Conservation (phyloP, 2,113 vertebrate species). For the Phrynocephalus versicolor region DNA sequence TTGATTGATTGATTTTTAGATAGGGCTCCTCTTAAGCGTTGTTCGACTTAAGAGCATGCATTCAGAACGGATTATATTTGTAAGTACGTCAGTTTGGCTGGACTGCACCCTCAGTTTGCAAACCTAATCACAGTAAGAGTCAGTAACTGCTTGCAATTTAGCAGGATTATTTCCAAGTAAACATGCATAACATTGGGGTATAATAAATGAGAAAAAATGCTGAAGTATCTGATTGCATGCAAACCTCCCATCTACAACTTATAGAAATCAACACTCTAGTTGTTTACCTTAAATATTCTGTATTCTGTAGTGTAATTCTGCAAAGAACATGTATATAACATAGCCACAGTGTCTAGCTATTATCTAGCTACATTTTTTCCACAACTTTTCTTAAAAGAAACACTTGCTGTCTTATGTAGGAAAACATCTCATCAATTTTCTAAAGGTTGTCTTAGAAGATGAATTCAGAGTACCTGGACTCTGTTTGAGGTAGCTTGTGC, state of each 20-base stretch:
- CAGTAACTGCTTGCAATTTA: not conserved
- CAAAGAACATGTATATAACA: slow-evolving; percentile 40
- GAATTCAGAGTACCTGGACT: slow-evolving; percentile 85
- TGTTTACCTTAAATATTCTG: not conserved
- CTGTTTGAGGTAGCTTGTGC: slow-evolving; percentile 81
- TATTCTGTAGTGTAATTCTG: slow-evolving; percentile 9
- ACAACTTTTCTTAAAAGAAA: slow-evolving; percentile 36
- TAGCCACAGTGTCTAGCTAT: slow-evolving; percentile 51
- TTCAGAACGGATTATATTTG: too few relatives aligned
- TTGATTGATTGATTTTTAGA: too few relatives aligned
- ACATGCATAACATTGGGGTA: not conserved
- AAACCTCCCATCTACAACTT: slow-evolving; percentile 7
- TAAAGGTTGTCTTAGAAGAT: slow-evolving; percentile 74
- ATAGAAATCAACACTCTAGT: not conserved
- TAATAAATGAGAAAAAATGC: slow-evolving; percentile 1
- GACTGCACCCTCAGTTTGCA: not conserved
- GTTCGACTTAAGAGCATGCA: too few relatives aligned
- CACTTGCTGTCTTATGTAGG: slow-evolving; percentile 33
- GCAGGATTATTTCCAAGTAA: not conserved
- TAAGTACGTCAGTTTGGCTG: too few relatives aligned
- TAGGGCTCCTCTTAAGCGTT: too few relatives aligned
- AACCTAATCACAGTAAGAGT: not conserved
- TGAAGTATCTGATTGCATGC: slow-evolving; percentile 14
- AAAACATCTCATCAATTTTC: slow-evolving; percentile 58
- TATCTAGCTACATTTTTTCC: slow-evolving; percentile 15